Conservation (phyloP, 2,113 vertebrate species). For the Spermophilus dauricus region DNA sequence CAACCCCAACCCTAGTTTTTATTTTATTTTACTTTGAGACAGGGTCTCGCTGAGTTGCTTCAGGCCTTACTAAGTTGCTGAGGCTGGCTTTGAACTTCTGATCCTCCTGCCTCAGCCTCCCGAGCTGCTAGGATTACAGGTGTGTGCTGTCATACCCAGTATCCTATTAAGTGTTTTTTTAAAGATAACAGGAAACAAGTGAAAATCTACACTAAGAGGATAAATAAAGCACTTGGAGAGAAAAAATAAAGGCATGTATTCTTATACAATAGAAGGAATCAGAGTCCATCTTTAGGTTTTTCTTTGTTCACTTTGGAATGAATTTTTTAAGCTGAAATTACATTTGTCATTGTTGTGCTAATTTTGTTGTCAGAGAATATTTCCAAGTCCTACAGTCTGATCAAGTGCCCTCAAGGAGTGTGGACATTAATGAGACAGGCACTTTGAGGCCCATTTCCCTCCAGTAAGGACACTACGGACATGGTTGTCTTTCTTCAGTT, state of each 20-base stretch:
- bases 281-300: background rate
- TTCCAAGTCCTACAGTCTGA: background rate
- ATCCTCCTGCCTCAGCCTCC: too few species aligned
- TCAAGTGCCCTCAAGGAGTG: background rate
- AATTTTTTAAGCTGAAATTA: slow-evolving; percentile 39
- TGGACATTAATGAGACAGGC: background rate
- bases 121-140: too few species aligned
- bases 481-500: background rate
- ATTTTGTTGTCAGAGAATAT: slow-evolving; percentile 15
- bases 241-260: background rate
- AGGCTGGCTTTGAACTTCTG: too few species aligned
- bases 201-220: background rate
- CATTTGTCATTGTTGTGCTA: background rate
- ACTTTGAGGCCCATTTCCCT: background rate
- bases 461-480: background rate
- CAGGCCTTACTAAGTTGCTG: too few species aligned
- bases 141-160: too few species aligned
- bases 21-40: too few species aligned
- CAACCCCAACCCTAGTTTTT: too few species aligned
- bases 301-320: slow-evolving; percentile 9
- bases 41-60: too few species aligned
- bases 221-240: slow-evolving; percentile 43
- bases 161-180: background rate
- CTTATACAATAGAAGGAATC: background rate
- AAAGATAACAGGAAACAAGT: background rate